phyloP scores from a whole-genome alignment of 2,113 vertebrate species.

The Probosciger aterrimus region DNA sequence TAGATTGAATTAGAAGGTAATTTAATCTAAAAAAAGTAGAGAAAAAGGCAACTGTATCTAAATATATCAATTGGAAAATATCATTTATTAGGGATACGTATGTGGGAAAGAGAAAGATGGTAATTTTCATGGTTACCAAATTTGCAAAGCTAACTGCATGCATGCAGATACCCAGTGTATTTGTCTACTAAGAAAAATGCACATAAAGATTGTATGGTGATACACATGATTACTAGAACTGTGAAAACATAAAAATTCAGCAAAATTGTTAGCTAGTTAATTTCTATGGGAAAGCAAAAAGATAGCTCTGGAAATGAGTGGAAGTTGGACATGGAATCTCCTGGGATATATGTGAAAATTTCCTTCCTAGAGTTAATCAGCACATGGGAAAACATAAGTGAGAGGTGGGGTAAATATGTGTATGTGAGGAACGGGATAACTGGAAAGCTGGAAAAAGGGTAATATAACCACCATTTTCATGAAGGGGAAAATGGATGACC shows the following conservation, averaged over 20 bases:
- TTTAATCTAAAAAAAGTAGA: background rate
- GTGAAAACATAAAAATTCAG: background rate
- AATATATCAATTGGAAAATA: background rate
- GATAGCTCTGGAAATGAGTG: background rate
- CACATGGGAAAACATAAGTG: background rate
- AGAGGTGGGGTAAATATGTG: background rate
- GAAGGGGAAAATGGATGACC: background rate
- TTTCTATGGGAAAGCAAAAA: background rate
- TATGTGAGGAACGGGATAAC: background rate
- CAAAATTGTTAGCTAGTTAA: background rate
- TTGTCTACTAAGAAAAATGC: background rate
- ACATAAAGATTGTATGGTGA: background rate
- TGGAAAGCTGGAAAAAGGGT: background rate
- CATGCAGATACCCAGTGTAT: background rate
- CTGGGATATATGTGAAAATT: background rate
- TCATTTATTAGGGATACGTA: background rate
- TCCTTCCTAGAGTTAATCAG: background rate
- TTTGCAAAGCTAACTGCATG: background rate
- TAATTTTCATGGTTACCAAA: background rate
- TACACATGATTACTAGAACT: background rate
- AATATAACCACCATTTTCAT: background rate
- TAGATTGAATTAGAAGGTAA: background rate
- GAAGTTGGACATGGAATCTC: background rate
- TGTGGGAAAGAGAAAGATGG: background rate
- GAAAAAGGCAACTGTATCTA: background rate